Evolutionary conservation across 2,797 vertebrate genomes (phyloP), one percentile per base, ranked within the genome.

Genomic region (Micromesistius poutassou): DNA sequence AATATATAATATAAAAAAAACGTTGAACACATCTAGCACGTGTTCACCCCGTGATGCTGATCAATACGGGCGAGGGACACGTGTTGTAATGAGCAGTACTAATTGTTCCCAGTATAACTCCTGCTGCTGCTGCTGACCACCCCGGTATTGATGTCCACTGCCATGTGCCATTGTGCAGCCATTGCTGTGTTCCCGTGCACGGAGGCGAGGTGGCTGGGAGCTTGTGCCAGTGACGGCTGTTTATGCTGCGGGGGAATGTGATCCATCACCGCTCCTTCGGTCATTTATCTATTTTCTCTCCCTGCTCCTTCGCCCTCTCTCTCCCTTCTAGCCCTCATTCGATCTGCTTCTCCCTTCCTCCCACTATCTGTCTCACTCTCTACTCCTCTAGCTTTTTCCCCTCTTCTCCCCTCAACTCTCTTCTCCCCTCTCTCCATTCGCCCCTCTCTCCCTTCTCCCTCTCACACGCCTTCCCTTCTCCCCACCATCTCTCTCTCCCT

Each of bases 161-260:
- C 28, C 68, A 0, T 31, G 25, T 16, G 68, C 30, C 10, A 13
- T 30, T 14, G 72, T 38, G 55, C 9, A 62, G 55, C 85, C 86
- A 36, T 71, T 0, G 25, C 66, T 81, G 84, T 79, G 85, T 86
- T 85, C 79, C 78, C 87, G 83, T 83, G 87, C 70, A 5, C 87
- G 86, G 84, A 85, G 80, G 80, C 88, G 50, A 85, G 82, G 81
- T 72, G 84, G 80, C 79, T 42, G 76, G 78, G 82, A 84, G 81
- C 81, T 25, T 74, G 84, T 80, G 85, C 85, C 77, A 72, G 84
- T 77, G 82, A 71, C 22, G 12, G 9, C 82, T 86, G 84, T 91
- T 91, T 85, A 88, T 77, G 87, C 89, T 86, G 77, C 75, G 82
- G 87, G 91, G 85, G 78, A 79, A 80, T 77, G 81, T 19, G 74